Evolutionary conservation across 2,888 invertebrate genomes (phyloP).

Genomic region (Colletes collaris): DNA sequence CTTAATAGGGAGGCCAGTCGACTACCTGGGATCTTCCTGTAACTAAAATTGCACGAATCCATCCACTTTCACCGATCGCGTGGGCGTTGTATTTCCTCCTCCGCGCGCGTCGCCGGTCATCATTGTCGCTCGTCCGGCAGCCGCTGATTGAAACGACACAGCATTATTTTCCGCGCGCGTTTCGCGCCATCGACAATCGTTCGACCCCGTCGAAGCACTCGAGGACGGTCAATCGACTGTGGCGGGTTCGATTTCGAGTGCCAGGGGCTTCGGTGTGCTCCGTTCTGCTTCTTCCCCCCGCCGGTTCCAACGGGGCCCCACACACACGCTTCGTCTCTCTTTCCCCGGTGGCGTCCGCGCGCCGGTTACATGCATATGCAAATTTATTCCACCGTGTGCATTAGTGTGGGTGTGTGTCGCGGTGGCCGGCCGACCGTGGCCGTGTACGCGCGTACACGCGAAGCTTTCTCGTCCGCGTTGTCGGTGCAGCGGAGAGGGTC

Average conservation of each 20-base stretch:
- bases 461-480: constrained; percentile 54
- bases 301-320: constrained; percentile 36
- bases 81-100: background rate
- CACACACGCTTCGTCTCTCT: constrained; percentile 41
- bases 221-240: constrained; percentile 10
- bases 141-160: constrained; percentile 3
- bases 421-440: constrained; percentile 14
- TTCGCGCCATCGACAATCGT: constrained; percentile 19
- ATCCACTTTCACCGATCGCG: no score
- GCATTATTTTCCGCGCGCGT: constrained; percentile 6
- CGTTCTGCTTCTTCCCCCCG: constrained; percentile 55
- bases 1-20: no score
- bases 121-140: no score
- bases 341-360: constrained; percentile 67
- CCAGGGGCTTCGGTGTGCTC: constrained; percentile 32
- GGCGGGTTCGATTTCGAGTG: constrained; percentile 53
- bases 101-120: background rate
- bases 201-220: background rate
- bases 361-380: constrained; percentile 81
- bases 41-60: no score
- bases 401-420: constrained; percentile 74
- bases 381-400: constrained; percentile 80
- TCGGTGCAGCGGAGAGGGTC: constrained; percentile 74
- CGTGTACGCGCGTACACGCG: constrained; percentile 12
- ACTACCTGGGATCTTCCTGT: no score